phyloP scores from a whole-genome alignment of 2,797 vertebrate genomes.

The Morelia viridis region DNA sequence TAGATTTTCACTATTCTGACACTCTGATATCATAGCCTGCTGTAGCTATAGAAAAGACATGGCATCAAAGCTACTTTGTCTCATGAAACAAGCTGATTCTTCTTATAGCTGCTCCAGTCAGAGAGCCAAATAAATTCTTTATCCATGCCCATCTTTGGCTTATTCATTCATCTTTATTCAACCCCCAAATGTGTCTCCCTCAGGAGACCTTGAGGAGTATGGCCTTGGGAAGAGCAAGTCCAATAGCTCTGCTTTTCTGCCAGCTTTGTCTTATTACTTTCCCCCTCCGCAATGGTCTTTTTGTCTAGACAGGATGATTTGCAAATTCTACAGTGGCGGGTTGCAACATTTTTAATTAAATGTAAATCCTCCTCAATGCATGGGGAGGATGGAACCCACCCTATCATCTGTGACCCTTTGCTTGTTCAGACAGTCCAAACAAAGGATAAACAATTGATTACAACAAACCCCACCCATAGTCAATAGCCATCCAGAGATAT shows the following conservation, averaged over 20 bases:
- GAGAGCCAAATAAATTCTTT: background rate
- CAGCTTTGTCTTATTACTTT: background rate
- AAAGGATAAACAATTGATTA: constrained; percentile 9
- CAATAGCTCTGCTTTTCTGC: background rate
- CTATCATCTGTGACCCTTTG: background rate
- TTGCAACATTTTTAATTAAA: background rate
- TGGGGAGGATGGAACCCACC: background rate
- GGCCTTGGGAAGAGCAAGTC: background rate
- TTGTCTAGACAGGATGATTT: background rate
- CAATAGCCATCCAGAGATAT: background rate
- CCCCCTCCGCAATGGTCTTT: background rate
- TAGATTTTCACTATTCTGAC: background rate
- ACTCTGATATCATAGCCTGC: background rate
- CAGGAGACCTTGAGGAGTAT: background rate
- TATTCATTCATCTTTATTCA: background rate
- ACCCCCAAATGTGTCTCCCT: no score
- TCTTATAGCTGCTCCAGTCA: background rate
- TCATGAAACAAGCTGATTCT: background rate
- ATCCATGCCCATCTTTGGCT: no score
- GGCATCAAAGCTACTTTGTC: background rate
- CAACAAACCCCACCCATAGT: background rate
- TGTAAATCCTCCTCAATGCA: background rate
- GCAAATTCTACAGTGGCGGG: background rate
- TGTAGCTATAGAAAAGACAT: background rate
- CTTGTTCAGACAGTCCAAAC: constrained; percentile 10